phyloP scores from a whole-genome alignment of 2,113 vertebrate genomes.

The Vimba vimba region DNA sequence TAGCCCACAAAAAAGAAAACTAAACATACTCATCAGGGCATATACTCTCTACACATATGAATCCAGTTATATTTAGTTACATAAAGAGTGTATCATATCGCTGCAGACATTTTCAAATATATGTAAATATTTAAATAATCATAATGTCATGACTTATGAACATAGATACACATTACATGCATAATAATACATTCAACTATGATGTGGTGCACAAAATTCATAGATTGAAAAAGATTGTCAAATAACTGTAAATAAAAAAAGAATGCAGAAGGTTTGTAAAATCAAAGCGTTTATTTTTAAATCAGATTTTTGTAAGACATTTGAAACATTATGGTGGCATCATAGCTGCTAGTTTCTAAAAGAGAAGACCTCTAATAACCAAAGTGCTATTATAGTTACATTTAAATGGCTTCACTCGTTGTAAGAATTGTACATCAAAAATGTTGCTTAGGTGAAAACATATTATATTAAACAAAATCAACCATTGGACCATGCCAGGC shows the following conservation, averaged over 20 bases:
- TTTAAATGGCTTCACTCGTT: constrained; percentile 80
- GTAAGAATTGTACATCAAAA: constrained; percentile 79
- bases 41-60: not conserved
- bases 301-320: constrained; percentile 71
- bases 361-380: constrained; percentile 77
- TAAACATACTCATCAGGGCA: not conserved
- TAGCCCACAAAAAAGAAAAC: not conserved
- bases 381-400: constrained; percentile 81
- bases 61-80: not conserved
- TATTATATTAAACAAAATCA: constrained; percentile 74
- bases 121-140: not conserved
- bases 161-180: not conserved
- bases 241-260: constrained; percentile 46
- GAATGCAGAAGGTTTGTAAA: constrained; percentile 64
- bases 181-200: not conserved
- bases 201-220: not conserved
- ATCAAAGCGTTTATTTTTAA: constrained; percentile 72
- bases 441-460: constrained; percentile 75
- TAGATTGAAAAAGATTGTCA: not conserved
- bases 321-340: constrained; percentile 78
- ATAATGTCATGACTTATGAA: not conserved
- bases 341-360: constrained; percentile 77
- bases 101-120: not conserved
- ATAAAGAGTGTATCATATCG: not conserved
- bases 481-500: constrained; percentile 69